Percentiles rank a stretch among this genome's conserved stretches.
phyloP scores from a whole-genome alignment of 2,888 invertebrate species.

The Diabrotica balteata region DNA sequence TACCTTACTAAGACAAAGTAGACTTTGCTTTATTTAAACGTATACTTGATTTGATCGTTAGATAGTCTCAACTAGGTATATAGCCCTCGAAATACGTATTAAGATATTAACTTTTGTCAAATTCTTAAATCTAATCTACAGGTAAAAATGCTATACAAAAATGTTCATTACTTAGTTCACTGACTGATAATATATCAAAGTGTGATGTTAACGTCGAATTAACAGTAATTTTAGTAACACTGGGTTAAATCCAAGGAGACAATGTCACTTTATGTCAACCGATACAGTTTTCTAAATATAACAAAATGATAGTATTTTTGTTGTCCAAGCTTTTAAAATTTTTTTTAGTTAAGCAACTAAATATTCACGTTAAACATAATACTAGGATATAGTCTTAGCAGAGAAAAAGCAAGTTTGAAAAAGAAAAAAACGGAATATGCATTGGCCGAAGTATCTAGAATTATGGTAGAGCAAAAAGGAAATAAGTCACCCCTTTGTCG shows the following conservation, averaged over 20 bases:
- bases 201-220: slow-evolving; percentile 52
- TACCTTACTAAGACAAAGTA: too few species aligned
- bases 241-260: slow-evolving; percentile 42
- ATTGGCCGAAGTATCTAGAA: too few species aligned
- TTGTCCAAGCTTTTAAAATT: too few species aligned
- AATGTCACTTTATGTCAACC: neutral
- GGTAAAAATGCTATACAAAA: slow-evolving; percentile 50
- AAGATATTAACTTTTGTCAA: slow-evolving; percentile 55
- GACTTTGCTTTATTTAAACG: too few species aligned
- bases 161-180: slow-evolving; percentile 39
- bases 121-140: slow-evolving; percentile 45
- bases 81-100: slow-evolving; percentile 28
- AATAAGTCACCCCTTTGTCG: too few species aligned
- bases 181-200: slow-evolving; percentile 43
- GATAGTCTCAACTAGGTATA: slow-evolving; percentile 39
- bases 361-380: too few species aligned
- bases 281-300: neutral
- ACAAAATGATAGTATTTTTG: neutral
- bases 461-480: too few species aligned
- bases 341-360: too few species aligned
- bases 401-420: too few species aligned
- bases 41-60: slow-evolving; percentile 8
- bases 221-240: slow-evolving; percentile 53
- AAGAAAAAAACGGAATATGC: too few species aligned
- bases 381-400: too few species aligned